Evolutionary conservation across 2,113 vertebrate genomes (phyloP).

Genomic region (Eublepharis macularius): DNA sequence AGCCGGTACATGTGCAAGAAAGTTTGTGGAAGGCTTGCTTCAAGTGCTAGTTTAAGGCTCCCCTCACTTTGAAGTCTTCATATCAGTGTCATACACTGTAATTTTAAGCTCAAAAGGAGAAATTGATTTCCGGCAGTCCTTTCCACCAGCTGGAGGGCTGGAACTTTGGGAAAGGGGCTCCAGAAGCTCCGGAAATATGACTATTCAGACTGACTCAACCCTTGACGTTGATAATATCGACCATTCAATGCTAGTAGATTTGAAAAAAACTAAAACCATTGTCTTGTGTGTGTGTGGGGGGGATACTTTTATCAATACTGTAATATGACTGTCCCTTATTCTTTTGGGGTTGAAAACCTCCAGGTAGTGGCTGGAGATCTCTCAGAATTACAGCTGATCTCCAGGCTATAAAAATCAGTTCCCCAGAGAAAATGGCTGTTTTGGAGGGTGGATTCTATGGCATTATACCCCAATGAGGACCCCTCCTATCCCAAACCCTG

Average conservation of each 20-base stretch:
- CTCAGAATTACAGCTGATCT: too few species aligned
- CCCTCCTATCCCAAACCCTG: too few species aligned
- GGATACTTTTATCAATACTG: too few species aligned
- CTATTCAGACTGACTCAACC: background rate
- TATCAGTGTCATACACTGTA: background rate
- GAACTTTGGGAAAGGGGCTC: background rate
- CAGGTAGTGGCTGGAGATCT: too few species aligned
- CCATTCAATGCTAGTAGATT: background rate
- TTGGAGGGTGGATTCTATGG: too few species aligned
- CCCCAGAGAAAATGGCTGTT: too few species aligned
- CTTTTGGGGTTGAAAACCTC: too few species aligned
- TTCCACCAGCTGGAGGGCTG: background rate
- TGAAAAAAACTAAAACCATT: background rate
- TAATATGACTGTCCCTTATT: too few species aligned
- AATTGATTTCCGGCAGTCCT: background rate
- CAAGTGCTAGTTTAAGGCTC: background rate
- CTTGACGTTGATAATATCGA: background rate
- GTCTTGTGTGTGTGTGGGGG: too few species aligned
- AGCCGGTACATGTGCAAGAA: rapidly evolving
- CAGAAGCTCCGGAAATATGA: background rate
- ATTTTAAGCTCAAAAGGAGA: background rate
- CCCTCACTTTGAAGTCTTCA: background rate
- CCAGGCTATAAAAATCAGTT: too few species aligned
- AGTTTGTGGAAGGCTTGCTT: background rate
- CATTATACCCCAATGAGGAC: too few species aligned